Evolutionary conservation across 2,888 invertebrate species (phyloP).

Genomic region (Limenitis arthemis): DNA sequence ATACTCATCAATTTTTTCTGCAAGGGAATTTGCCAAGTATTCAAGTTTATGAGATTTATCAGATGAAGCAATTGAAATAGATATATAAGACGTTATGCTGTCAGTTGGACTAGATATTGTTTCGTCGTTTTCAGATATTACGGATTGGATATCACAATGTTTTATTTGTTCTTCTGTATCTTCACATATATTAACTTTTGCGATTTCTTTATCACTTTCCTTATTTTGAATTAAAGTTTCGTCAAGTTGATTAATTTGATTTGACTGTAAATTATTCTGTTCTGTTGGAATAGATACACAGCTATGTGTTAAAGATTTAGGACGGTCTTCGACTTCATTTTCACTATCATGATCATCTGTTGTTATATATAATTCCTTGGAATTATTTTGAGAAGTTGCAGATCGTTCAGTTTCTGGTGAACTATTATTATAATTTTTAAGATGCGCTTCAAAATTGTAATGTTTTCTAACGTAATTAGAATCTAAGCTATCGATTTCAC

Average conservation of each 20-base stretch:
- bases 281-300: slow-evolving; percentile 44
- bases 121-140: slow-evolving; percentile 64
- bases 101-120: slow-evolving; percentile 62
- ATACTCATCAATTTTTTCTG: slow-evolving; percentile 69
- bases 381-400: slow-evolving; percentile 43
- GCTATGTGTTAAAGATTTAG: slow-evolving; percentile 59
- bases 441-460: slow-evolving; percentile 65
- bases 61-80: slow-evolving; percentile 65
- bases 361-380: slow-evolving; percentile 56
- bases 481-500: slow-evolving; percentile 72
- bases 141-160: slow-evolving; percentile 47
- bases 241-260: slow-evolving; percentile 23
- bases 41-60: slow-evolving; percentile 66
- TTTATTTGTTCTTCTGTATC: slow-evolving; percentile 28
- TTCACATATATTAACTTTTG: slow-evolving; percentile 10
- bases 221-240: slow-evolving; percentile 43
- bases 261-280: no score
- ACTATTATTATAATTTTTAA: slow-evolving; percentile 59
- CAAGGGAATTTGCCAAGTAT: slow-evolving; percentile 64
- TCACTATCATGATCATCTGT: slow-evolving; percentile 56
- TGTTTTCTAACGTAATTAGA: slow-evolving; percentile 72
- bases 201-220: slow-evolving; percentile 29
- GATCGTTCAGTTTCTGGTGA: slow-evolving; percentile 63
- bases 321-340: slow-evolving; percentile 48
- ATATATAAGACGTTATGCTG: slow-evolving; percentile 68